These are phyloP conservation scores for Araneus ventricosus DNA, from an alignment of 1,140 invertebrate genomes.

Conservation along the genomic window DNA sequence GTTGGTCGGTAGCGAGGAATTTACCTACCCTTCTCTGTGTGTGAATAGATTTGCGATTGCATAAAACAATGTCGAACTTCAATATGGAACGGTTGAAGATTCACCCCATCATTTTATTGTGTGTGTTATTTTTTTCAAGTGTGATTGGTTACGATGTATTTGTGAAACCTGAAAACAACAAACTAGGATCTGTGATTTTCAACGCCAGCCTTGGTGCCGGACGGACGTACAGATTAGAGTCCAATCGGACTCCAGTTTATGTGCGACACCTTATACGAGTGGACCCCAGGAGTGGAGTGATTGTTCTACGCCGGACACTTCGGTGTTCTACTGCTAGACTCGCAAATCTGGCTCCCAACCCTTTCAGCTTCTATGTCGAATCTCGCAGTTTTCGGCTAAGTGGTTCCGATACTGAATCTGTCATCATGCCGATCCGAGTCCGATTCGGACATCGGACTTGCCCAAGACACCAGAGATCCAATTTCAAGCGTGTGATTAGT, in stretches of 20 bases:
- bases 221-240: conserved; percentile 86
- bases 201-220: conserved; percentile 77
- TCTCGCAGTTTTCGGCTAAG: conserved; percentile 82
- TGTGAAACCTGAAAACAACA: conserved; percentile 63
- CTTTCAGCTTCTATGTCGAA: conserved; percentile 92
- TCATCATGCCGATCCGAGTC: conserved; percentile 88
- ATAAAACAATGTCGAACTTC: neutral
- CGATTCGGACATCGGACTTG: conserved; percentile 88
- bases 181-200: conserved; percentile 77
- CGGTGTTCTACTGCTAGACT: conserved; percentile 89
- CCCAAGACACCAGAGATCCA: conserved; percentile 81
- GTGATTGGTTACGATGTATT: conserved; percentile 60
- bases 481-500: neutral
- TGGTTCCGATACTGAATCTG: conserved; percentile 85
- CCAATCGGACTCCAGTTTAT: conserved; percentile 89
- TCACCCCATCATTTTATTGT: neutral
- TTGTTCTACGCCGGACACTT: conserved; percentile 87
- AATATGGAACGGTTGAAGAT: neutral
- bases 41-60: neutral
- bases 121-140: neutral
- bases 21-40: neutral
- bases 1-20: conserved; percentile 24
- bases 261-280: conserved; percentile 88
- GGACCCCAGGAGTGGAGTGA: conserved; percentile 86
- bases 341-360: conserved; percentile 83